Base-by-base conservation (phyloP, 2,888 invertebrate genomes). In the Abscondita cerata region DNA sequence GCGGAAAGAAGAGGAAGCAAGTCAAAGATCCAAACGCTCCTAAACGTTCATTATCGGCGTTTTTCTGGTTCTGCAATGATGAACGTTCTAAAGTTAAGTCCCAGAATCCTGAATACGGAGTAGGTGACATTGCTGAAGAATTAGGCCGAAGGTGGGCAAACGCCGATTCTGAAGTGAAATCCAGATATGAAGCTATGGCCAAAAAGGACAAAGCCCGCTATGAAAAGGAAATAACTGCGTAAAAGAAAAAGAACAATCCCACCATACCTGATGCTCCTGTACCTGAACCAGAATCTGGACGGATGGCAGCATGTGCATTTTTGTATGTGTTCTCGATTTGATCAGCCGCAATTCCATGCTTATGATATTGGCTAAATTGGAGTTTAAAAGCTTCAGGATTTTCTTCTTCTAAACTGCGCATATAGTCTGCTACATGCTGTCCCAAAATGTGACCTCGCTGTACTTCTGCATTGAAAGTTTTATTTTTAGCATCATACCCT, bases 11-110 rank as follows among this genome's bases (percentile, higher is more conserved):
- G 81, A 88, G 94, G 81, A 95, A 95, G 83, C 92, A 93, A 80
- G 86, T 89, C 74, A 98, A 98, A 84, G 99, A 99, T 82, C 98
- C 98, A 52, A 97, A 98, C 84, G 98, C 98, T 72, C 99, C 99
- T 64, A 99, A 99, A 85, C 87, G 99, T 85, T 95, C 98, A 78
- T 85, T 99, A 79, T 98, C 98, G 71, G 98, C 98, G 55, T 99
- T 98, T 87, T 99, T 99, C 86, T 95, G 96, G 92, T 99, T 98
- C 86, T 98, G 97, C 81, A 95, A 96, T 81, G 98, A 98, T 78
- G 97, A 97, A 81, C 91, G 99, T 74, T 90, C 93, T 36, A 95
- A 95, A 78, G 96, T 99, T 66, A 96, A 96, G 83, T 91, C 89
- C 60, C 86, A 87, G 63, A 93, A 97, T 83, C 98, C 98, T 0